These are phyloP conservation scores for Parelbella ahira DNA, from an alignment of 2,888 invertebrate genomes.

Conservation along the genomic window DNA sequence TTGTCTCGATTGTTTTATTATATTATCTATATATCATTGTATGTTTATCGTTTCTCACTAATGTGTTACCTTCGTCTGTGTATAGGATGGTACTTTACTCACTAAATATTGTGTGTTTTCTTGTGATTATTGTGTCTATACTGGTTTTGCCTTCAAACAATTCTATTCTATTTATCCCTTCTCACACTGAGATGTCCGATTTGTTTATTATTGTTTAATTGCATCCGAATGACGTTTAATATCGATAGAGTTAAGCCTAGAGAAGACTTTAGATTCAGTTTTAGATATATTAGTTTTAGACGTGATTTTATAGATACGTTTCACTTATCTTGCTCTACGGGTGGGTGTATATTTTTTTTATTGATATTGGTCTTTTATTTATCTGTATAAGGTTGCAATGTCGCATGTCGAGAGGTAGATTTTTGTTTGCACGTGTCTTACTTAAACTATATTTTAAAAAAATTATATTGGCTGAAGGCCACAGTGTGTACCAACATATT, in stretches of 20 bases:
- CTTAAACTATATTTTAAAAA: conserved; percentile 5
- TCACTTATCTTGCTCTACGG: conserved; percentile 62
- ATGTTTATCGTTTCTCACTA: conserved; percentile 67
- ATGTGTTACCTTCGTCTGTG: conserved; percentile 66
- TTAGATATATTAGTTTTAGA: conserved; percentile 56
- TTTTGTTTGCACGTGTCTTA: conserved; percentile 62
- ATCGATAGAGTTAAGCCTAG: conserved; percentile 51
- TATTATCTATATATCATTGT: conserved; percentile 42
- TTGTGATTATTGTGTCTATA: conserved; percentile 67
- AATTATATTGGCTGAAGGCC: too few relatives aligned
- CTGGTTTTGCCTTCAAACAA: conserved; percentile 60
- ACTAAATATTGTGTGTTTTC: conserved; percentile 72
- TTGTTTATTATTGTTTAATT: conserved; percentile 48
- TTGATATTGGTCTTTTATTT: conserved; percentile 45
- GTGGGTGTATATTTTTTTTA: conserved; percentile 44
- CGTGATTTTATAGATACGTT: conserved; percentile 46
- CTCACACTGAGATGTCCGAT: conserved; percentile 54
- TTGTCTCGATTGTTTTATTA: conserved; percentile 55
- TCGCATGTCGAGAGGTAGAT: conserved; percentile 66
- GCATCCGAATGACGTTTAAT: conserved; percentile 49
- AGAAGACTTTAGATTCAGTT: conserved; percentile 42
- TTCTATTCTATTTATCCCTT: conserved; percentile 65
- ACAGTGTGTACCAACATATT: too few relatives aligned
- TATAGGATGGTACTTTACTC: conserved; percentile 68
- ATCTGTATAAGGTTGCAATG: conserved; percentile 62